Conservation (phyloP, 2,113 vertebrate species). For the Podarcis muralis region DNA sequence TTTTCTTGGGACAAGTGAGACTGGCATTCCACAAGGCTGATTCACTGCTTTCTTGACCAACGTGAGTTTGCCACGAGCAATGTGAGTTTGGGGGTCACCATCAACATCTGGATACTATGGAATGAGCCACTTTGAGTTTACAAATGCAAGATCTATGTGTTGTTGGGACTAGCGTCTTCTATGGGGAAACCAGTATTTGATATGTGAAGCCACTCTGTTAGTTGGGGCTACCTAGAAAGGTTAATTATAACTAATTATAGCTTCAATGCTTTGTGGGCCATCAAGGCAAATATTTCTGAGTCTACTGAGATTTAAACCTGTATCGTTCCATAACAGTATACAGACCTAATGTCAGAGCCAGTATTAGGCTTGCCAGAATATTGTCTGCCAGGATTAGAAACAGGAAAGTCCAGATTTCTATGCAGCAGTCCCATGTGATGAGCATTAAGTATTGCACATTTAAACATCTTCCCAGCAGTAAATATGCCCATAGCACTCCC, state of each 20-base stretch:
- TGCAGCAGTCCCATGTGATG: not conserved
- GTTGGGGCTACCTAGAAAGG: not conserved
- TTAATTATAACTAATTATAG: not conserved
- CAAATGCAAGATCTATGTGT: not conserved
- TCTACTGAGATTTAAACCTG: not conserved
- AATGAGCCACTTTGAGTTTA: not conserved
- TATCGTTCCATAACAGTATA: not conserved
- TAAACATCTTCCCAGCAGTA: not conserved
- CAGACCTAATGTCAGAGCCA: not conserved
- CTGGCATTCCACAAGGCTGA: constrained; percentile 35
- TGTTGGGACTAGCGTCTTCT: not conserved
- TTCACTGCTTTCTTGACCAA: constrained; percentile 26
- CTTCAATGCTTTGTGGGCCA: not conserved
- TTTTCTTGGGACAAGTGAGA: constrained; percentile 17
- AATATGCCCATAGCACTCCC: too few species aligned
- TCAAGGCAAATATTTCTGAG: not conserved
- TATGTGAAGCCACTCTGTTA: not conserved
- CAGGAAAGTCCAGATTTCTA: not conserved
- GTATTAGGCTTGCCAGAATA: too few species aligned
- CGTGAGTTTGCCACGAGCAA: constrained; percentile 18
- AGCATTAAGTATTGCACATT: not conserved
- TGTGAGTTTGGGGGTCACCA: not conserved
- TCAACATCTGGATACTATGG: not conserved
- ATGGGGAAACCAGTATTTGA: not conserved
- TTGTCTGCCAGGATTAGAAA: not conserved